Evolutionary conservation across 2,888 invertebrate species (phyloP), one percentile per base, ranked within the genome.

Genomic region (Rhogogaster chlorosoma): DNA sequence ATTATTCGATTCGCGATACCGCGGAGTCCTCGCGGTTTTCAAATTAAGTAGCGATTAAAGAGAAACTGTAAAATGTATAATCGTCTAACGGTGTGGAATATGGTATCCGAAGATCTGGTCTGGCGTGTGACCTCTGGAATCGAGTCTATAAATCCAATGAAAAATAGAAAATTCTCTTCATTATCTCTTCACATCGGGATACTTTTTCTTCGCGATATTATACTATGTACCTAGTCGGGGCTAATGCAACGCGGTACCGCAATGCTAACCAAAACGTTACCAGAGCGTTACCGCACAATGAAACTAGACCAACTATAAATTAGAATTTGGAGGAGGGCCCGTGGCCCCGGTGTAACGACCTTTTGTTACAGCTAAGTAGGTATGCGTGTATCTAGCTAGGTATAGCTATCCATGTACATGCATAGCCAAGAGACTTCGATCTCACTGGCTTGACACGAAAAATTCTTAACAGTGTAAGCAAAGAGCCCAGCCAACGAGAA

Each of bases 281-380:
- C 53, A 77, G 77, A 77, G 77, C 77, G 77, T 45, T 77, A 77
- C 53, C 49, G 49, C 32, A 29, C 53, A 49, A n/a, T 77, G 49
- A 77, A 77, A 77, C 29, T 77, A 77, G 77, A 53, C 77, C 15
- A 45, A 77, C 49, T 49, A 32, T 32, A 32, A 15, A 42, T 22
- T 38, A 42, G 29, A 73, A 42, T 77, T 77, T 45, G 12, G 49
- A 77, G 29, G 77, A 29, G 18, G 29, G 77, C 22, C 38, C 6
- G 42, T 29, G 73, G 73, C 12, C 45, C 42, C 73, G 22, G 42
- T 73, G 73, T 73, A 73, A 73, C 73, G 42, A 73, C 73, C 73
- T 73, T 42, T 73, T 73, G 26, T 12, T 22, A 18, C 42, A 73
- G 26, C 26, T 22, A 42, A 22, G 26, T 42, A 5, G 18, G 18